Base-by-base conservation (phyloP, 2,797 vertebrate genomes). In the Silurus aristotelis region DNA sequence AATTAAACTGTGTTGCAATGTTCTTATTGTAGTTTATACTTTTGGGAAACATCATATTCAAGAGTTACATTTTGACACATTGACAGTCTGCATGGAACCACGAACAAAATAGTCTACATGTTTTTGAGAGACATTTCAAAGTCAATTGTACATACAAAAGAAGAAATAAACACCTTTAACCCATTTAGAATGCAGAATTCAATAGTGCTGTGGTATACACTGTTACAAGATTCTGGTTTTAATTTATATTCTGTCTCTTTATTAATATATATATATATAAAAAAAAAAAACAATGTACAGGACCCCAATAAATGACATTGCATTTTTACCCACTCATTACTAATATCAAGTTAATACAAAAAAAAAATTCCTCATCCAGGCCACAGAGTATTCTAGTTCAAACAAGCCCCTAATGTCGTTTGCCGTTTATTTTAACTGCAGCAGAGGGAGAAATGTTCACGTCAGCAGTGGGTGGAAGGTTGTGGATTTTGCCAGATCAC, bases 401-500 rank as follows among this genome's bases (percentile, higher is more conserved):
- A 56, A 79, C 76, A 43, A 56, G 5, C 31, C 38, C 19, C 20
- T 79, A 61, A n/a, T n/a, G 6, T 46, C 3, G 4, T 61, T 61
- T 79, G 58, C 6, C 6, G 6, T 63, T 76, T 56, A 27, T 75
- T 75, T 73, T 27, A 52, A 76, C 52, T 27, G 52, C 55, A 56
- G 52, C 15, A 19, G n/a, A 76, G 22, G 71, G 70, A n/a, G 77
- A 60, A 86, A 77, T 71, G 76, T 60, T 61, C 73, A 19, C 56
- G 10, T 27, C 55, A 77, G 38, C 78, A n/a, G 77, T 82, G 67
- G 52, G 67, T 58, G 76, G 80, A 67, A 83, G 58, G 75, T 70
- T 67, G 46, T 82, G 80, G 55, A 20, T 19, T 70, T 79, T 79
- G 77, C 77, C 77, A 63, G 38, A 79, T 79, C 58, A 79, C 58